A percentile compares a stretch with the other conserved stretches of the same genome.
phyloP scores from a whole-genome alignment of 2,888 invertebrate genomes.

The Phaonia tiefii region DNA sequence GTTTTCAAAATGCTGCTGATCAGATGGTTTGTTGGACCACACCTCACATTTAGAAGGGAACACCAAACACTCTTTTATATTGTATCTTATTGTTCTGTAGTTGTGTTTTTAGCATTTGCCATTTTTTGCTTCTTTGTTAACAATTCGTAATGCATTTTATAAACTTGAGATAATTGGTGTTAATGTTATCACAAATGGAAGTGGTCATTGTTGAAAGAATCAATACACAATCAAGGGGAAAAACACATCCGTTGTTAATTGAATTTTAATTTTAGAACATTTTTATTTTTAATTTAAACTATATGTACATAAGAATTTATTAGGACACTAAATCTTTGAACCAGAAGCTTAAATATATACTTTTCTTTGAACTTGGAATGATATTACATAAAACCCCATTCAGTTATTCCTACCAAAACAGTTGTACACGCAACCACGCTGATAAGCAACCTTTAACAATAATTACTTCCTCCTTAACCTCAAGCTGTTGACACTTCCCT shows the following conservation, averaged over 20 bases:
- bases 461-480: no score
- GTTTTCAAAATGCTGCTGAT: constrained; percentile 16
- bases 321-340: no score
- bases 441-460: no score
- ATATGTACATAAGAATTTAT: no score
- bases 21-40: constrained; percentile 47
- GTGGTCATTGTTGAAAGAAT: not conserved
- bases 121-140: not conserved
- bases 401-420: no score
- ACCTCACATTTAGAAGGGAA: constrained; percentile 65
- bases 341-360: no score
- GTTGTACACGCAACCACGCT: no score
- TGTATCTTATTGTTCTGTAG: constrained; percentile 3
- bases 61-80: not conserved
- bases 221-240: not conserved
- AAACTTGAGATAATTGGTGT: constrained; percentile 29
- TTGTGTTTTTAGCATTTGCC: not conserved
- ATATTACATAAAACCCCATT: no score
- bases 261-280: not conserved
- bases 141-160: constrained; percentile 23
- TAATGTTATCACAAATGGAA: constrained; percentile 22
- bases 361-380: no score
- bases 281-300: not conserved
- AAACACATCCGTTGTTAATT: constrained; percentile 36
- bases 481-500: no score